Evolutionary conservation across 2,113 vertebrate genomes (phyloP).

Genomic region (Galeopterus variegatus): DNA sequence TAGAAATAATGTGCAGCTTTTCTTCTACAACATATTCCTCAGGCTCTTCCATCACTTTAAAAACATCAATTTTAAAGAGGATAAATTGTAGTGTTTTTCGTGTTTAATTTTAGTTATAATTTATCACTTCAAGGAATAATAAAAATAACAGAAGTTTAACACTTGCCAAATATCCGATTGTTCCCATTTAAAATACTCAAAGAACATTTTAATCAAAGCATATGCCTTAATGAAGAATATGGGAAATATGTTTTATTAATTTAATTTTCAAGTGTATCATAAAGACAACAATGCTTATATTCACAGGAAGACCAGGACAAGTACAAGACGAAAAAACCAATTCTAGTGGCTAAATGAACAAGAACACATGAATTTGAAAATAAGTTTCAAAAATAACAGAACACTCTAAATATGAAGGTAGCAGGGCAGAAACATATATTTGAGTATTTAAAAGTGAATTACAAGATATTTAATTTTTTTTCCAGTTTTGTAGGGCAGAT

Average conservation of each 20-base stretch:
- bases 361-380: slow-evolving; percentile 31
- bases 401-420: not conserved
- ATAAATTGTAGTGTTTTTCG: slow-evolving; percentile 62
- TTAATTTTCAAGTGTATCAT: slow-evolving; percentile 25
- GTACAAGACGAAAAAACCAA: not conserved
- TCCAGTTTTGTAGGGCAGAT: not conserved
- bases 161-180: not conserved
- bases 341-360: not conserved
- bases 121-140: slow-evolving; percentile 54
- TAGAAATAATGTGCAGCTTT: slow-evolving; percentile 84
- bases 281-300: slow-evolving; percentile 17
- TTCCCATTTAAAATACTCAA: not conserved
- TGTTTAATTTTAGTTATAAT: slow-evolving; percentile 50
- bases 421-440: not conserved
- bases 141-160: slow-evolving; percentile 50
- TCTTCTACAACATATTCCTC: slow-evolving; percentile 88
- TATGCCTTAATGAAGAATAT: not conserved
- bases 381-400: not conserved
- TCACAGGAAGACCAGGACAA: slow-evolving; percentile 25
- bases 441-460: not conserved
- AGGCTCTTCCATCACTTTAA: slow-evolving; percentile 89
- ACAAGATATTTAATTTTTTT: not conserved
- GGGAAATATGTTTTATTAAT: slow-evolving; percentile 3
- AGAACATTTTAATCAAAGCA: not conserved
- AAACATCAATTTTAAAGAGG: slow-evolving; percentile 84